A percentile compares a stretch with the other conserved stretches of the same genome.
These are phyloP conservation scores for Motacilla alba DNA, from an alignment of 2,113 vertebrate species.

Conservation along the genomic window DNA sequence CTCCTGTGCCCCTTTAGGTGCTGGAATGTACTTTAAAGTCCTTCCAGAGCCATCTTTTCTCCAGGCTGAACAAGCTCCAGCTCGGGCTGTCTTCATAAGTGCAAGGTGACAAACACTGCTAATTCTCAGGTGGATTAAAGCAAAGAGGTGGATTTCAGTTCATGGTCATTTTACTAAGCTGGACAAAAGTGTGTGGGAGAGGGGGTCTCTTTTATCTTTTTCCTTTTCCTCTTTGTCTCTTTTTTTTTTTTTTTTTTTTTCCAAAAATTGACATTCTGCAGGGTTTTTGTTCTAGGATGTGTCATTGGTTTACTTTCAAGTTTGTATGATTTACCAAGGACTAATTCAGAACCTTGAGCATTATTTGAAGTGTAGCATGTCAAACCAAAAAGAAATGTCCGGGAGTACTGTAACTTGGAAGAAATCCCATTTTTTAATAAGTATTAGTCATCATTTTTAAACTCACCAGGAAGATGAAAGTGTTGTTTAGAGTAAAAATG, in stretches of 20 bases:
- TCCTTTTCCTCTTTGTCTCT: background rate
- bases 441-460: background rate
- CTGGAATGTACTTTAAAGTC: background rate
- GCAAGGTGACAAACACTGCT: background rate
- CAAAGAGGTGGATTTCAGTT: background rate
- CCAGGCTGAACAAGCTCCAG: background rate
- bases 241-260: background rate
- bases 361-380: background rate
- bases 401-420: background rate
- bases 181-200: background rate
- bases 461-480: background rate
- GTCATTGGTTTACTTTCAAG: background rate
- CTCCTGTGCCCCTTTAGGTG: background rate
- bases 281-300: background rate
- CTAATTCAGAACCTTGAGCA: background rate
- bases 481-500: background rate
- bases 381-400: background rate
- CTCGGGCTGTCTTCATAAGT: background rate
- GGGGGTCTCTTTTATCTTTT: background rate
- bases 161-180: background rate
- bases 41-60: background rate
- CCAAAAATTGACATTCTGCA: background rate
- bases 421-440: background rate
- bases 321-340: background rate
- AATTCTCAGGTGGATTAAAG: background rate